phyloP scores from a whole-genome alignment of 2,888 invertebrate genomes.

The Dermolepida albohirtum region DNA sequence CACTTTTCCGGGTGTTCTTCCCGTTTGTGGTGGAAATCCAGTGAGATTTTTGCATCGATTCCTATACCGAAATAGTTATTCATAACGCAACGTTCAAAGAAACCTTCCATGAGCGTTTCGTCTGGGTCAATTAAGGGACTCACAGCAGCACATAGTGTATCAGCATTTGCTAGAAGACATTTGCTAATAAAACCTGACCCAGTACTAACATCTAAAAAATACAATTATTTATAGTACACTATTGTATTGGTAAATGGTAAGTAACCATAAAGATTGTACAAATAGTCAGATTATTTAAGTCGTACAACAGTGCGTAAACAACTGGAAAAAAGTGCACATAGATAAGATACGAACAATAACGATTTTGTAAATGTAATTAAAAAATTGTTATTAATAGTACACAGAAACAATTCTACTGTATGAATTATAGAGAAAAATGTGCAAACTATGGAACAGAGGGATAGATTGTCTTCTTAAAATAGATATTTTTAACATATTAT shows the following conservation, averaged over 20 bases:
- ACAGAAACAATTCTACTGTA: too few relatives aligned
- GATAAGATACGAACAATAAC: too few relatives aligned
- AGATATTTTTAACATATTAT: slow-evolving; percentile 3
- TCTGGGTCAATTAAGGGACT: slow-evolving; percentile 95
- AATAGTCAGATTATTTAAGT: too few relatives aligned
- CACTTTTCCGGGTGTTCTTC: slow-evolving; percentile 98
- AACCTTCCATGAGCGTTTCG: slow-evolving; percentile 87
- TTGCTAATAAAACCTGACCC: slow-evolving; percentile 92
- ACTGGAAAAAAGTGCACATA: too few relatives aligned
- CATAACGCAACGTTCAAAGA: slow-evolving; percentile 96
- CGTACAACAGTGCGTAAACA: slow-evolving; percentile 8
- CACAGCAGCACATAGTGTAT: slow-evolving; percentile 96
- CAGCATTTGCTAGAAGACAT: slow-evolving; percentile 94
- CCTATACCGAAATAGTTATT: slow-evolving; percentile 99
- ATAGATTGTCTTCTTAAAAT: slow-evolving; percentile 8
- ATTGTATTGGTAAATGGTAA: not conserved
- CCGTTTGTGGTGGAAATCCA: slow-evolving; percentile 96
- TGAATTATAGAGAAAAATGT: too few relatives aligned
- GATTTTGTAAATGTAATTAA: too few relatives aligned
- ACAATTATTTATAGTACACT: slow-evolving; percentile 7
- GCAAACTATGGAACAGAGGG: too few relatives aligned
- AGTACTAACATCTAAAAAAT: slow-evolving; percentile 72
- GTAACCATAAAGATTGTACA: too few relatives aligned
- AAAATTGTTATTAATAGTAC: too few relatives aligned
- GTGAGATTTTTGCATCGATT: slow-evolving; percentile 96